Conservation (phyloP, 2,113 vertebrate species). For the Bufo bufo region DNA sequence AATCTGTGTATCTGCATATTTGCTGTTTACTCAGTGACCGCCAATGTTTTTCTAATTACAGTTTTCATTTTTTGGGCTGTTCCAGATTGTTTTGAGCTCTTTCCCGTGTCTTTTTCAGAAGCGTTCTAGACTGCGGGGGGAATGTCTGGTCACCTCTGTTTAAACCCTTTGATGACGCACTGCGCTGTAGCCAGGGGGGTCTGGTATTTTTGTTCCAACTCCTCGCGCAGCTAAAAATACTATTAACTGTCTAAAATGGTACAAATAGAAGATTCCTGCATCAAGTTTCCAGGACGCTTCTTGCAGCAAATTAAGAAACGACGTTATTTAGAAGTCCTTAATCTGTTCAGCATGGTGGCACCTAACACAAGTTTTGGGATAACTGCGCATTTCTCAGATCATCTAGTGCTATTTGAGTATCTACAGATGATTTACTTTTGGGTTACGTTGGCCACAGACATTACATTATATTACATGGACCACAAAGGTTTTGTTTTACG, state of each 20-base stretch:
- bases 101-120: constrained; percentile 21
- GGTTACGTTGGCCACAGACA: no score
- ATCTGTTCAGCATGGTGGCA: background rate
- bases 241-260: background rate
- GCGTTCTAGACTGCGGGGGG: background rate
- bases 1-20: background rate
- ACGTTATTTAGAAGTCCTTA: background rate
- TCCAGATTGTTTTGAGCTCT: background rate
- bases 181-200: constrained; percentile 23
- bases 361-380: background rate
- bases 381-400: background rate
- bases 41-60: constrained; percentile 8
- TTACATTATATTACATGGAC: no score
- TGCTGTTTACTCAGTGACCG: background rate
- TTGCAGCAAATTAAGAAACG: background rate
- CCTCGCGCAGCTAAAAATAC: constrained; percentile 31
- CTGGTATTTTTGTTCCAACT: constrained; percentile 23
- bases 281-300: background rate
- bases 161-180: constrained; percentile 49
- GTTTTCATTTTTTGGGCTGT: background rate
- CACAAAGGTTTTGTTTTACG: no score
- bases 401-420: no score
- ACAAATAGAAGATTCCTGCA: background rate
- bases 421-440: no score
- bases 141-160: constrained; percentile 44